Evolutionary conservation across 92 coral and sea anemone species (phyloP), one percentile per base, ranked within the genome.

Genomic region (Phenganax stokvisi): DNA sequence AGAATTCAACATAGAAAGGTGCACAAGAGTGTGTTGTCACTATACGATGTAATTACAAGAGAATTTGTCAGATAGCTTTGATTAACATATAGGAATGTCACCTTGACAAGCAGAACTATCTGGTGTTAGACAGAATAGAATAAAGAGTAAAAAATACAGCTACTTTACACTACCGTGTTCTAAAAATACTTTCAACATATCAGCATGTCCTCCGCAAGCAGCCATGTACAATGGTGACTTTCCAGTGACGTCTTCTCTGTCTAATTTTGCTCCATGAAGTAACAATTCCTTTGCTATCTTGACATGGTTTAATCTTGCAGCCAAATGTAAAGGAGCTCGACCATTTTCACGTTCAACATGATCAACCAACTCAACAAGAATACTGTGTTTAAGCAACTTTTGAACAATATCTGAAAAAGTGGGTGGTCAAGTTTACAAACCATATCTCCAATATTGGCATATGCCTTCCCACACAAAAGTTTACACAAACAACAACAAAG

Each of bases 141-240:
- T 3, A 20, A 20, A 7, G 25, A 12, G 25, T 7, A 59, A 20
- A 1, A 20, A 12, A 59, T 59, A 13, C 15, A 59, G 25, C 7
- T 12, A 59, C 25, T 1, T 12, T 59, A 1, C 28, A 56, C 20
- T 79, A 79, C 83, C 83, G 25, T 79, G 74, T n/a, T 79, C 47
- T 10, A 79, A 54, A 51, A 79, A 79, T 4, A 20, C 59, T 12
- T n/a, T 52, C 74, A 79, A 79, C 83, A 79, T 79, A 20, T 67
- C 57, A 9, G 83, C 72, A 79, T 79, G 62, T 63, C 83, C 83
- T 27, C 51, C 56, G 8, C 58, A 79, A 17, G 83, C 83, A 13
- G 83, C 83, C 83, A 79, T 79, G 56, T 30, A 79, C 65, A 79
- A 44, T 28, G 98, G 98, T n/a, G 98, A 92, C 78, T 82, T 71